These are phyloP conservation scores for Calameuta filiformis DNA, from an alignment of 2,888 invertebrate species.

Conservation along the genomic window DNA sequence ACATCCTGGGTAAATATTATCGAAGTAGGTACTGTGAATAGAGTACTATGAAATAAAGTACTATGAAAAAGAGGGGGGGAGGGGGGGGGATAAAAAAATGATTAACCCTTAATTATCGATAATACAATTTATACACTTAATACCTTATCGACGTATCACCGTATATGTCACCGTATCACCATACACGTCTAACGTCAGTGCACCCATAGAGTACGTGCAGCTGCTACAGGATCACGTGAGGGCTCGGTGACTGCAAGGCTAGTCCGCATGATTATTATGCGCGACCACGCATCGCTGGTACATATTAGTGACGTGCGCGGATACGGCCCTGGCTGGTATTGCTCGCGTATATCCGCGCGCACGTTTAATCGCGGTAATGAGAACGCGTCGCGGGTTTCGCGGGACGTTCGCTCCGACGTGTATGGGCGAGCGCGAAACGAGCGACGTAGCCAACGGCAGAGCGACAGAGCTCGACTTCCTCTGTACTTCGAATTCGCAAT, in stretches of 20 bases:
- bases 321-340: not conserved
- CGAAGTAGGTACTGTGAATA: no score
- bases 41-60: no score
- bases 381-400: not conserved
- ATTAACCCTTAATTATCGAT: not conserved
- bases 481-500: not conserved
- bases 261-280: not conserved
- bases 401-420: not conserved
- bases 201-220: not conserved
- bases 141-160: not conserved
- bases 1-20: no score
- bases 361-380: not conserved
- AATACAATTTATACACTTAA: not conserved
- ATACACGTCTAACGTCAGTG: not conserved
- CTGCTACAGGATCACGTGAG: not conserved
- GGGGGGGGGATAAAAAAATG: not conserved
- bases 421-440: not conserved
- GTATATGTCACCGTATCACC: not conserved
- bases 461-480: not conserved
- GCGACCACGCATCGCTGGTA: not conserved
- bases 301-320: slow-evolving; percentile 2
- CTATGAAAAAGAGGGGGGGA: no score
- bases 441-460: no score
- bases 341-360: not conserved
- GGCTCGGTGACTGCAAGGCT: not conserved